Evolutionary conservation across 92 coral and sea anemone genomes (phyloP).

Genomic region (Bergia puertoricense): DNA sequence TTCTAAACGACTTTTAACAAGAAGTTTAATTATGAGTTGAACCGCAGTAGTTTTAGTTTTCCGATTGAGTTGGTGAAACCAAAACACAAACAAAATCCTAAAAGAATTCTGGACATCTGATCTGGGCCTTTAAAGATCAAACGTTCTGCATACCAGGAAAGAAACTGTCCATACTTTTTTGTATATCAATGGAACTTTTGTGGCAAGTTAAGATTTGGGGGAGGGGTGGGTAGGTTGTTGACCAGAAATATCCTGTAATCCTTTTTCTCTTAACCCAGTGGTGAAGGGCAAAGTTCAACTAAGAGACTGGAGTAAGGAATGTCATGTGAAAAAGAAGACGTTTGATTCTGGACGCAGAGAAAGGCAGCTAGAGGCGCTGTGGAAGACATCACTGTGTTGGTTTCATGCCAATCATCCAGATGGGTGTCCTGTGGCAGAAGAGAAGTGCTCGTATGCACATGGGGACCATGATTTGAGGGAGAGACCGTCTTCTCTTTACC

Average conservation of each 20-base stretch:
- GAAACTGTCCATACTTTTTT: neutral
- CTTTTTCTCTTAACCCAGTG: slow-evolving; percentile 48
- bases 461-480: slow-evolving; percentile 63
- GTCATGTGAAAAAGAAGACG: slow-evolving; percentile 58
- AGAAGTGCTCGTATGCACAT: slow-evolving; percentile 85
- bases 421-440: slow-evolving; percentile 75
- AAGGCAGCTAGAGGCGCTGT: slow-evolving; percentile 63
- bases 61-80: too few species aligned
- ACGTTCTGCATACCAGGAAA: too few species aligned
- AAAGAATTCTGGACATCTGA: too few species aligned
- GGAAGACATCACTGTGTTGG: slow-evolving; percentile 92
- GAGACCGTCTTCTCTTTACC: slow-evolving; percentile 64
- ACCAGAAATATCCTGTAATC: too few species aligned
- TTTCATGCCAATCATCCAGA: slow-evolving; percentile 84
- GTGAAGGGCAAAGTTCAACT: slow-evolving; percentile 78
- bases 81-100: too few species aligned
- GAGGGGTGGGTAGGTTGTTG: too few species aligned
- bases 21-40: too few species aligned
- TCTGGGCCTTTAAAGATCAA: too few species aligned
- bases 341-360: slow-evolving; percentile 60
- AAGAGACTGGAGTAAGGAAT: slow-evolving; percentile 86
- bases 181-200: neutral
- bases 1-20: too few species aligned
- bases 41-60: too few species aligned
- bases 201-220: too few species aligned